These are phyloP conservation scores for Drosophila seclusa DNA, from an alignment of 2,888 invertebrate genomes.

Conservation along the genomic window DNA sequence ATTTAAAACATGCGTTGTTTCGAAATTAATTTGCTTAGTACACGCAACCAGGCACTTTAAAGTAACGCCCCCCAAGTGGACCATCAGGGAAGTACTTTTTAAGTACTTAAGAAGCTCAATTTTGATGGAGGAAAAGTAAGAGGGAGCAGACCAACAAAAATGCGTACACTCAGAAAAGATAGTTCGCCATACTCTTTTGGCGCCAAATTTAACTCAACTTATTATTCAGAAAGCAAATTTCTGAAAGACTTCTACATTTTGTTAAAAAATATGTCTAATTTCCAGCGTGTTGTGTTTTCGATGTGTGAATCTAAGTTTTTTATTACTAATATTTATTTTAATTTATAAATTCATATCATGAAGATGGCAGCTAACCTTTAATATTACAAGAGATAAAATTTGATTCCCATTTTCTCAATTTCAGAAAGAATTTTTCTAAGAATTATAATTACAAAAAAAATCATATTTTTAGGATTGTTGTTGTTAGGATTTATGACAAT, in stretches of 20 bases:
- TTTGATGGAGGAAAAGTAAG: neutral
- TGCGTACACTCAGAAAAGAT: neutral
- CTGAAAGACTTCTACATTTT: too few relatives aligned
- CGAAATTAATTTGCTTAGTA: conserved; percentile 44
- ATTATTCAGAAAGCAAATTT: too few relatives aligned
- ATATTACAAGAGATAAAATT: too few relatives aligned
- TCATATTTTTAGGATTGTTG: too few relatives aligned
- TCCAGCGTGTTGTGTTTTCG: too few relatives aligned
- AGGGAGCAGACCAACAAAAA: neutral
- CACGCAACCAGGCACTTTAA: conserved; percentile 35
- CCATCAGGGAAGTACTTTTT: neutral
- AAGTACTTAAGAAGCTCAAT: conserved; percentile 3
- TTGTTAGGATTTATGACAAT: neutral
- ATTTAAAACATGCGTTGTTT: conserved; percentile 43
- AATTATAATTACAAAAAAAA: too few relatives aligned
- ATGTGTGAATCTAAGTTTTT: too few relatives aligned
- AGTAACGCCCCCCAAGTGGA: neutral
- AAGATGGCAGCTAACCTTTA: neutral
- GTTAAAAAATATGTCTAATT: too few relatives aligned
- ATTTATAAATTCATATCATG: too few relatives aligned
- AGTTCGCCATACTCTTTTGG: neutral
- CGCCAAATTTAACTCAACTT: too few relatives aligned
- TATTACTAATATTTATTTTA: too few relatives aligned
- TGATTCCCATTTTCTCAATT: too few relatives aligned
- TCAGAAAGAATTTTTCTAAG: neutral